Conservation (phyloP, 2,113 vertebrate species). For the Gallinago undulata region DNA sequence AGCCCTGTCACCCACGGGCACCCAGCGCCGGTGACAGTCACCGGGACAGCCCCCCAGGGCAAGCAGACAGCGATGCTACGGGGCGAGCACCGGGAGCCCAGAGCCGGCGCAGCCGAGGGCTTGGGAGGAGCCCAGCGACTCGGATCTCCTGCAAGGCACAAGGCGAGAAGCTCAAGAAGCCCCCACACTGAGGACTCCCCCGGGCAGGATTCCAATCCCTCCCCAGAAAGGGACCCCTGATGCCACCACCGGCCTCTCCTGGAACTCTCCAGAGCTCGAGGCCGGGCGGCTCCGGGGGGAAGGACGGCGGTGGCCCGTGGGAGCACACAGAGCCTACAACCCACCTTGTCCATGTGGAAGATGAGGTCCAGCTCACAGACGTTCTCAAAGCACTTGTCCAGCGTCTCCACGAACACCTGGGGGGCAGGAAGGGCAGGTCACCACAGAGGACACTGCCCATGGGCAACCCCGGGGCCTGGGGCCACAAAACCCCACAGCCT, state of each 20-base stretch:
- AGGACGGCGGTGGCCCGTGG: neutral
- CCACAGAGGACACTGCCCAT: neutral
- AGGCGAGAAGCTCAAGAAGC: rapidly evolving
- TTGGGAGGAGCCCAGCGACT: rapidly evolving
- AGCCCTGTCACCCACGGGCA: rapidly evolving
- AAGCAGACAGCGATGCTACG: rapidly evolving
- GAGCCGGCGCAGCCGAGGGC: too few species aligned
- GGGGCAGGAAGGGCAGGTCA: neutral
- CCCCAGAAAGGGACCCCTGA: neutral
- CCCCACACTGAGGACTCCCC: neutral
- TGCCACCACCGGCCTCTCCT: rapidly evolving
- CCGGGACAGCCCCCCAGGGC: neutral
- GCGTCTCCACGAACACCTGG: conserved; percentile 94
- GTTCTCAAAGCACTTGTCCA: conserved; percentile 97
- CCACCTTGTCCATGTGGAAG: conserved; percentile 97
- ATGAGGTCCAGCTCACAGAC: conserved; percentile 95
- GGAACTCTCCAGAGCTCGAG: neutral
- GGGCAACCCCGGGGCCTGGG: neutral
- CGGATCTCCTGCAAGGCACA: rapidly evolving
- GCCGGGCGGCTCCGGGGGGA: neutral
- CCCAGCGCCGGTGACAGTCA: rapidly evolving
- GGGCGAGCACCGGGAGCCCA: rapidly evolving
- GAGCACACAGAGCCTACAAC: neutral
- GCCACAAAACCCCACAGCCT: neutral
- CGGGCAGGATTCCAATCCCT: too few species aligned